phyloP scores from a whole-genome alignment of 2,888 invertebrate genomes.

The Chrysolina oricalcia region DNA sequence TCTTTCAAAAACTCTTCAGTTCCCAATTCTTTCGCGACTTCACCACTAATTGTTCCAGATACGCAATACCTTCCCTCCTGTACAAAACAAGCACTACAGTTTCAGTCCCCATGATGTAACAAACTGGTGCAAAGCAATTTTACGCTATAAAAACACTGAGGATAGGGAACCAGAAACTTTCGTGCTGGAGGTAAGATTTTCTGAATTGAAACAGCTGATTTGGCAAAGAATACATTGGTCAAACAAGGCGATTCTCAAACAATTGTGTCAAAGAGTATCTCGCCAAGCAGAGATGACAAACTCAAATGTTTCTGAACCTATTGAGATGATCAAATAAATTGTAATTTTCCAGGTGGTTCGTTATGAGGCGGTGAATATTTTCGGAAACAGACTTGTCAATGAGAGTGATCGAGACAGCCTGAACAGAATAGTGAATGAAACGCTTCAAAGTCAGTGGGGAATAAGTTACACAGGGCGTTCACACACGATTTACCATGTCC shows the following conservation, averaged over 20 bases:
- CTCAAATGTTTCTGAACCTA: too few species aligned
- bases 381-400: constrained; percentile 82
- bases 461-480: constrained; percentile 24
- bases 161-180: constrained; percentile 59
- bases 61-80: constrained; percentile 72
- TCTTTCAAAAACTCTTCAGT: too few species aligned
- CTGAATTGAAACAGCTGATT: background rate
- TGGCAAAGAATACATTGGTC: background rate
- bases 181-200: constrained; percentile 60
- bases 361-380: constrained; percentile 84
- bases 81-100: constrained; percentile 79
- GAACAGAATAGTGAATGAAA: constrained; percentile 76
- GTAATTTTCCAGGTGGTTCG: constrained; percentile 76
- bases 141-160: constrained; percentile 74
- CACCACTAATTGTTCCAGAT: constrained; percentile 45
- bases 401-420: constrained; percentile 80
- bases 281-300: too few species aligned
- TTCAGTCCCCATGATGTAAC: constrained; percentile 86
- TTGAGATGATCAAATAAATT: too few species aligned
- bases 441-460: constrained; percentile 69
- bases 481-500: constrained; percentile 57
- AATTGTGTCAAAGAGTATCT: background rate
- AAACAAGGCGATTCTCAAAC: background rate
- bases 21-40: too few species aligned
- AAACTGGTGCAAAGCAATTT: constrained; percentile 80